phyloP scores from a whole-genome alignment of 2,888 invertebrate genomes.

The Coenonympha arcania region DNA sequence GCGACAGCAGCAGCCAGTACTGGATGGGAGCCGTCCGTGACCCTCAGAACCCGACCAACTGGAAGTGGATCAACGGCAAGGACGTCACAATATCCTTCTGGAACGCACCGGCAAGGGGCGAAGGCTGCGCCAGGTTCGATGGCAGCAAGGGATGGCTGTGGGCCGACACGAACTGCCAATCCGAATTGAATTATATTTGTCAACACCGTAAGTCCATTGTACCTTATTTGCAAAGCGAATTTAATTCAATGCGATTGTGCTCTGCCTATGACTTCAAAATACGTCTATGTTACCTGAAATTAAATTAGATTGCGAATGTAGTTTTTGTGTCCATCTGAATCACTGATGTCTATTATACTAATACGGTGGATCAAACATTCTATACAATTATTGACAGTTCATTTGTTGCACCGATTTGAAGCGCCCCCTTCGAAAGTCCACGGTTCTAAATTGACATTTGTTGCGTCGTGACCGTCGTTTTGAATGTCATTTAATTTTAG shows the following conservation, averaged over 20 bases:
- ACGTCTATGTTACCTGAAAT: not conserved
- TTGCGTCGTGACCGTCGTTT: too few species aligned
- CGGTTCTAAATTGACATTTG: too few species aligned
- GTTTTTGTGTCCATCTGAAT: too few species aligned
- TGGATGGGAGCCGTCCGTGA: constrained; percentile 96
- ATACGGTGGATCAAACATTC: too few species aligned
- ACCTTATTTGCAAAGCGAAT: constrained; percentile 20
- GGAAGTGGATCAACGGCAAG: constrained; percentile 93
- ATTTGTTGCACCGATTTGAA: too few species aligned
- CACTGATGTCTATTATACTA: too few species aligned
- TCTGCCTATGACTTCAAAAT: not conserved
- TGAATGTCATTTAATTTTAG: too few species aligned
- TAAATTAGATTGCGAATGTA: not conserved
- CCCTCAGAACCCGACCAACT: constrained; percentile 81
- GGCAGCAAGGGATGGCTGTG: constrained; percentile 96
- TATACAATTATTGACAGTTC: too few species aligned
- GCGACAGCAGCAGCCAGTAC: constrained; percentile 92
- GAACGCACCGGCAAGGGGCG: constrained; percentile 88
- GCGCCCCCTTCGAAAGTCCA: too few species aligned
- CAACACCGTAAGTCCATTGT: constrained; percentile 86
- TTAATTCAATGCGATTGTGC: constrained; percentile 21
- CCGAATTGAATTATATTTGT: constrained; percentile 90
- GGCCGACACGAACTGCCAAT: constrained; percentile 92
- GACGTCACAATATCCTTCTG: constrained; percentile 93
- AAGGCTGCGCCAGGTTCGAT: constrained; percentile 91